phyloP scores from a whole-genome alignment of 53 echinoderm and acorn worm species.

The Astropecten irregularis region DNA sequence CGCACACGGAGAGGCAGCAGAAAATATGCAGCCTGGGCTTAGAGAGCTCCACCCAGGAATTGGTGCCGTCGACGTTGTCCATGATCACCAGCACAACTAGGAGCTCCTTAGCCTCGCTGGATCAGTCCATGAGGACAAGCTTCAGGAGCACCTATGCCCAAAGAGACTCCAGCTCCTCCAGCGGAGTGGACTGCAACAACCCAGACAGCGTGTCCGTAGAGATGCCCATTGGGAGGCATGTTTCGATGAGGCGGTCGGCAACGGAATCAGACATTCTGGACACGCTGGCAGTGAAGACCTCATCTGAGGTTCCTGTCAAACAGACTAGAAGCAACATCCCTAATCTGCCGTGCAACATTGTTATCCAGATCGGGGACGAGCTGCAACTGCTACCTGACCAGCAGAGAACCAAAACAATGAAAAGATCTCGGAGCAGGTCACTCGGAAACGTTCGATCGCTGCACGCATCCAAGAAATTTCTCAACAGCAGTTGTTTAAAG shows the following conservation, averaged over 20 bases:
- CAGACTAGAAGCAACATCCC: neutral
- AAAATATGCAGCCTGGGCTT: neutral
- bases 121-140: slow-evolving; percentile 26
- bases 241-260: slow-evolving; percentile 11
- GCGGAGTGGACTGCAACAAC: slow-evolving; percentile 58
- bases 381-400: slow-evolving; percentile 15
- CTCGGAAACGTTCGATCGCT: slow-evolving; percentile 43
- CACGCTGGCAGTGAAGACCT: neutral
- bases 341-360: neutral
- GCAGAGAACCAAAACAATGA: slow-evolving; percentile 3
- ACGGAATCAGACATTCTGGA: slow-evolving; percentile 40
- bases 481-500: neutral
- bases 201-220: slow-evolving; percentile 14
- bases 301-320: neutral
- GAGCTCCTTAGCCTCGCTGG: slow-evolving; percentile 47
- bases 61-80: slow-evolving; percentile 38
- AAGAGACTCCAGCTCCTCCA: slow-evolving; percentile 60
- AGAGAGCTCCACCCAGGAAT: slow-evolving; percentile 18
- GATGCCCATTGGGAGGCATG: neutral
- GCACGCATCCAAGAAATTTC: neutral
- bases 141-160: slow-evolving; percentile 30
- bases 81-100: slow-evolving; percentile 44
- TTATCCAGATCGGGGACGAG: slow-evolving; percentile 30
- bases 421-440: slow-evolving; percentile 68
- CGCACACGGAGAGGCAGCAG: neutral